A percentile compares a stretch with the other conserved stretches of the same genome.
Evolutionary conservation across 1,140 invertebrate species (phyloP).

Genomic region (Dendroctonus valens): DNA sequence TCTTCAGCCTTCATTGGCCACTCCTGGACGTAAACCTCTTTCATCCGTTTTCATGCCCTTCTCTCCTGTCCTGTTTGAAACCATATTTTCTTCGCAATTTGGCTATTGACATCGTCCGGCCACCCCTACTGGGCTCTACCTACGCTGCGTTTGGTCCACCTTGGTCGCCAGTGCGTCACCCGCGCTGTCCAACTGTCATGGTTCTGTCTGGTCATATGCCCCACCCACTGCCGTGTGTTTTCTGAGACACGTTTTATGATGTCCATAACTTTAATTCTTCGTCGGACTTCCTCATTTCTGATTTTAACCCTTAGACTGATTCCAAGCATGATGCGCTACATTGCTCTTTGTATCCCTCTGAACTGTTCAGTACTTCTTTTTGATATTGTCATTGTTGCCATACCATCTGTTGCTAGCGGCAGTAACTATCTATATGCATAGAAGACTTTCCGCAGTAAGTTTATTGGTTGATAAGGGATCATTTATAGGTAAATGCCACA

Average conservation of each 20-base stretch:
- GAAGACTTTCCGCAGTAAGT: too few species aligned
- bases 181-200: constrained; percentile 11
- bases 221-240: constrained; percentile 8
- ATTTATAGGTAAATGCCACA: too few species aligned
- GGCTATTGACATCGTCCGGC: constrained; percentile 14
- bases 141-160: constrained; percentile 16
- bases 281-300: constrained; percentile 5
- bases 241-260: constrained; percentile 7
- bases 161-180: not conserved
- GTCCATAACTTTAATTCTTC: constrained; percentile 6
- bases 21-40: too few species aligned
- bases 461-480: too few species aligned
- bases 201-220: constrained; percentile 17
- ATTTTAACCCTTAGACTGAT: too few species aligned
- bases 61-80: not conserved
- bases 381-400: too few species aligned
- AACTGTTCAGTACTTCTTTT: too few species aligned
- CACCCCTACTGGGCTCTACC: constrained; percentile 20
- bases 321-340: too few species aligned
- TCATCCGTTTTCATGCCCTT: not conserved
- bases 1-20: too few species aligned
- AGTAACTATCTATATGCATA: too few species aligned
- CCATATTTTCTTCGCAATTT: constrained; percentile 2
- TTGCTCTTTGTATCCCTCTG: too few species aligned
- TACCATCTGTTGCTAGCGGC: too few species aligned